Percentiles rank a stretch among this genome's conserved stretches.
Evolutionary conservation across 1,140 invertebrate species (phyloP).

Genomic region (Caerostris darwini): DNA sequence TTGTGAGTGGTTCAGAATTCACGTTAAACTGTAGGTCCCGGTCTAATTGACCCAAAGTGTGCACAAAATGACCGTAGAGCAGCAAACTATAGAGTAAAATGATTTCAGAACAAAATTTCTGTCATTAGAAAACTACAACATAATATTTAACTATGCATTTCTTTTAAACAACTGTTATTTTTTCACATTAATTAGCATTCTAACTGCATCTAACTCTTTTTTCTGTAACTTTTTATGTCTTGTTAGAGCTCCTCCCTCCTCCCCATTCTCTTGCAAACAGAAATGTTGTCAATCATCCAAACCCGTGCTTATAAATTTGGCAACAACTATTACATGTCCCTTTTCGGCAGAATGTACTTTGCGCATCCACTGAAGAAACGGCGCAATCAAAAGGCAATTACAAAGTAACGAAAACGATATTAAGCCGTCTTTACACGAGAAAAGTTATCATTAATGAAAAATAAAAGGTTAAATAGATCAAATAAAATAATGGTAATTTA

Average conservation of each 20-base stretch:
- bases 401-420: neutral
- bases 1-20: too few species aligned
- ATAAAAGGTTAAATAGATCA: too few species aligned
- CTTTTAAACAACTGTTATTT: neutral
- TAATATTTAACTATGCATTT: neutral
- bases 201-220: neutral
- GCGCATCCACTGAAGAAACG: neutral
- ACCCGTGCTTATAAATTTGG: neutral
- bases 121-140: neutral
- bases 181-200: neutral
- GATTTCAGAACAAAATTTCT: neutral
- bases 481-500: too few species aligned
- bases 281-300: neutral
- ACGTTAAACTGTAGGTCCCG: too few species aligned
- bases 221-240: neutral
- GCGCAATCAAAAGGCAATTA: neutral
- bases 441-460: neutral
- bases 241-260: neutral
- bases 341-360: neutral
- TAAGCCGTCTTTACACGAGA: neutral
- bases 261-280: neutral
- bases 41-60: too few species aligned
- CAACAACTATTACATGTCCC: neutral
- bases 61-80: too few species aligned
- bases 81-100: too few species aligned